Base-by-base conservation (phyloP, 23 tunicate species). In the Ascidia mentula region DNA sequence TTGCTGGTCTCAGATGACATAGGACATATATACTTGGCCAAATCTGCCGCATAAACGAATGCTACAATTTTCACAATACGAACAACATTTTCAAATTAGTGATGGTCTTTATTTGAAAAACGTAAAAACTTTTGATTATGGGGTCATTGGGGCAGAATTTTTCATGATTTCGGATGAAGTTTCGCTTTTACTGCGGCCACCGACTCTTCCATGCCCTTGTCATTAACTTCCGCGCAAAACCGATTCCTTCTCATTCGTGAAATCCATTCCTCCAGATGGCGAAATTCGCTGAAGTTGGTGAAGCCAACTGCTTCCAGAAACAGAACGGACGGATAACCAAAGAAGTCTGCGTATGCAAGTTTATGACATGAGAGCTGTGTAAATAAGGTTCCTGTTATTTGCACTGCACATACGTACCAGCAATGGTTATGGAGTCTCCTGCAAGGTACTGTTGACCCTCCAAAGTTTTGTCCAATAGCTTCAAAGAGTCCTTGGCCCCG, bases 381-480 rank as follows among this genome's bases (percentile, higher is more conserved):
- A 53, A 42, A 42, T 12, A 15, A 26, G 65, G 22, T 42, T 42
- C 12, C 1, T 3, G 65, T 3, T 20, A 53, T 53, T 6, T 9
- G 22, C 22, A 53, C 24, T 53, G 22, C 24, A 53, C 13, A 1
- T 5, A 6, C 65, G 7, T 28, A 79, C 82, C 82, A 34, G 82
- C 82, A 61, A 79, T 60, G 18, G 82, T 79, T 3, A 79, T 12
- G 40, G 53, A 22, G 37, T 79, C 45, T 34, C 73, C 73, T 7
- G 74, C 73, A 13, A 79, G 26, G 35, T 79, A 79, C 24, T 79
- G 35, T 60, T 60, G 82, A 3, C 31, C 8, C 18, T n/a, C 7
- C 33, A 79, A 34, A 12, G 32, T 32, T 18, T 61, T 35, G 4
- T 79, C 82, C 0, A 79, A 13, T 31, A 36, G 18, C 24, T 79